Evolutionary conservation across 2,797 vertebrate genomes (phyloP).

Genomic region (Nyctibius grandis): DNA sequence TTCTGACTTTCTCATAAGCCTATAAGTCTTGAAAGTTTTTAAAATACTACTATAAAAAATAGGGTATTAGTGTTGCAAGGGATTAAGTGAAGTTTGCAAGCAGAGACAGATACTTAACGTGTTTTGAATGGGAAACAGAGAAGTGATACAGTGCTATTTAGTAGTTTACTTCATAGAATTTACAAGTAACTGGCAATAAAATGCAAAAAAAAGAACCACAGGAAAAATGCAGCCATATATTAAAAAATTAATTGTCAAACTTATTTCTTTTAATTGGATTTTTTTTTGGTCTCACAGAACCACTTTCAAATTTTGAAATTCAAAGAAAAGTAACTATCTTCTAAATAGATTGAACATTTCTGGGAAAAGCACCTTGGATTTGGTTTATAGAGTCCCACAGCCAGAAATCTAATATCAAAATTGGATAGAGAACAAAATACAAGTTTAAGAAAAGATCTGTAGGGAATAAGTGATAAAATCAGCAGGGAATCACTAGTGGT

Average conservation of each 20-base stretch:
- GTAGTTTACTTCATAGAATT: not conserved
- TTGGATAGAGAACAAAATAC: conserved; percentile 50
- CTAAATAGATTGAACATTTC: not conserved
- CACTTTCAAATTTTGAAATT: not conserved
- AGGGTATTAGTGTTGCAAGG: not conserved
- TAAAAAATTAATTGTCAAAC: not conserved
- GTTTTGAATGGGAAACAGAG: not conserved
- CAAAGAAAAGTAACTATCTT: not conserved
- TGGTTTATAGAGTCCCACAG: not conserved
- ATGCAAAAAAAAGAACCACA: not conserved
- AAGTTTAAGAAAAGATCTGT: conserved; percentile 55
- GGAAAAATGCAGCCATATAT: not conserved
- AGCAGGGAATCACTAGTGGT: conserved; percentile 49
- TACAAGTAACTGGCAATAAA: not conserved
- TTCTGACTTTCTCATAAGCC: not conserved
- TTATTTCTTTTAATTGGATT: not conserved
- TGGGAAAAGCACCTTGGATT: not conserved
- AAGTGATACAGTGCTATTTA: not conserved
- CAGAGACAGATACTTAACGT: not conserved
- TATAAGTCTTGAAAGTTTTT: not conserved
- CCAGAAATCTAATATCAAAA: conserved; percentile 26
- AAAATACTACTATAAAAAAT: not conserved
- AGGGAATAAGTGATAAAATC: conserved; percentile 61
- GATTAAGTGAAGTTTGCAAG: conserved; percentile 4
- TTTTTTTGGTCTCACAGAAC: not conserved